Percentiles rank a stretch among this genome's conserved stretches.
These are phyloP conservation scores for Mylabris sibirica DNA, from an alignment of 2,888 invertebrate species.

Conservation along the genomic window DNA sequence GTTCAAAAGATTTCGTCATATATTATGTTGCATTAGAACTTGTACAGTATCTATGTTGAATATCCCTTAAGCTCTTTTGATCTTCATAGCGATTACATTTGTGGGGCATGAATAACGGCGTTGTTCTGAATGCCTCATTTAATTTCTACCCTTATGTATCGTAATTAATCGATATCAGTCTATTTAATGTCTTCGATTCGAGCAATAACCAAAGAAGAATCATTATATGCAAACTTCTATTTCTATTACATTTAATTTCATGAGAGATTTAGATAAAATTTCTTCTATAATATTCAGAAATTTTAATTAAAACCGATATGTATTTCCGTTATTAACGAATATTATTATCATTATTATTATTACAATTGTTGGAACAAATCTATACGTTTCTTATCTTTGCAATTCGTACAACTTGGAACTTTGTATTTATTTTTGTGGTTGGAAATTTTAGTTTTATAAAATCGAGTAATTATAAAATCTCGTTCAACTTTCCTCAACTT, in stretches of 20 bases:
- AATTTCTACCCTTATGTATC: slow-evolving; percentile 31
- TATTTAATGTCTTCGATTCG: not conserved
- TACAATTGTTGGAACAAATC: slow-evolving; percentile 27
- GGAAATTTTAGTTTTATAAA: slow-evolving; percentile 8
- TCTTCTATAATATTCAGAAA: not conserved
- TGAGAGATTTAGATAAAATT: not conserved
- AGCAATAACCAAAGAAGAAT: not conserved
- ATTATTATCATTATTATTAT: not conserved
- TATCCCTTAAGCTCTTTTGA: slow-evolving; percentile 29
- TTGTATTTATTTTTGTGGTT: slow-evolving; percentile 1
- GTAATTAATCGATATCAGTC: slow-evolving; percentile 30
- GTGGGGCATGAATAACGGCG: slow-evolving; percentile 21
- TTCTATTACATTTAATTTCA: no score
- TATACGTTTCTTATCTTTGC: slow-evolving; percentile 25
- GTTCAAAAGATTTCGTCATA: slow-evolving; percentile 27
- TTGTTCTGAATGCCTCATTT: slow-evolving; percentile 29
- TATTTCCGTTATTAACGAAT: not conserved
- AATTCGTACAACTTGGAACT: not conserved
- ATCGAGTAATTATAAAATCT: slow-evolving; percentile 29
- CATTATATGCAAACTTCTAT: not conserved
- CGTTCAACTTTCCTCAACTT: slow-evolving; percentile 22
- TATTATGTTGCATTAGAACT: slow-evolving; percentile 27
- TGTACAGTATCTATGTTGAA: slow-evolving; percentile 25
- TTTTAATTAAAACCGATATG: slow-evolving; percentile 1
- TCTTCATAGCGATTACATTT: slow-evolving; percentile 31